Evolutionary conservation across 1,140 invertebrate species (phyloP), one percentile per base, ranked within the genome.

Genomic region (Zaprionus gabonicus): DNA sequence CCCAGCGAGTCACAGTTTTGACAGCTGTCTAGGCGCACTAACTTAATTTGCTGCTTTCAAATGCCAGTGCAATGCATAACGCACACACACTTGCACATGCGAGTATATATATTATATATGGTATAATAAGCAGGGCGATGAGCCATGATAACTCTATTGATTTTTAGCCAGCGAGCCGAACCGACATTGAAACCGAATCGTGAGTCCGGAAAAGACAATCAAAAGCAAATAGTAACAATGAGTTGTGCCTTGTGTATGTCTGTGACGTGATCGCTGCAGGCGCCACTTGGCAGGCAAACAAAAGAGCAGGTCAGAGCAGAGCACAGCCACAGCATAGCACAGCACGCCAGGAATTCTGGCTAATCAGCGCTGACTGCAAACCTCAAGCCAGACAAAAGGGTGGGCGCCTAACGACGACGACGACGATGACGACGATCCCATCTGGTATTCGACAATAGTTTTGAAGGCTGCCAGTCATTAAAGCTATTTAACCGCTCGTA

Each of bases 181-280:
- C 12, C 88, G 81, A 90, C 85, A 85, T 90, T 90, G 81, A 90
- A 90, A 77, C 73, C 67, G 56, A 90, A 74, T 85, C 85, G 85
- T 90, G 85, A 90, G 78, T 72, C 76, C 51, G 82, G 78, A 71
- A 66, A 85, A 85, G 31, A 46, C 82, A 85, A 85, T 85, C 75
- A 78, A 85, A 81, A 60, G 46, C 70, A 80, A 71, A 57, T 81
- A 81, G 58, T 78, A 85, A 82, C 82, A 81, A 85, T 79, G 80
- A 86, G 75, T 63, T 64, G 55, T 68, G 65, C 55, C 23, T 17
- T 67, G 38, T 57, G 20, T 36, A 64, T 71, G 56, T 66, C 85
- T 90, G 79, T 90, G 85, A 90, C 85, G 85, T 90, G 85, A 90
- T 90, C 67, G 85, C 85, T 90, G 81, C 78, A 90, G 85, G 85